Evolutionary conservation across 1,140 invertebrate genomes (phyloP), one percentile per base, ranked within the genome.

Genomic region (Atta texana): DNA sequence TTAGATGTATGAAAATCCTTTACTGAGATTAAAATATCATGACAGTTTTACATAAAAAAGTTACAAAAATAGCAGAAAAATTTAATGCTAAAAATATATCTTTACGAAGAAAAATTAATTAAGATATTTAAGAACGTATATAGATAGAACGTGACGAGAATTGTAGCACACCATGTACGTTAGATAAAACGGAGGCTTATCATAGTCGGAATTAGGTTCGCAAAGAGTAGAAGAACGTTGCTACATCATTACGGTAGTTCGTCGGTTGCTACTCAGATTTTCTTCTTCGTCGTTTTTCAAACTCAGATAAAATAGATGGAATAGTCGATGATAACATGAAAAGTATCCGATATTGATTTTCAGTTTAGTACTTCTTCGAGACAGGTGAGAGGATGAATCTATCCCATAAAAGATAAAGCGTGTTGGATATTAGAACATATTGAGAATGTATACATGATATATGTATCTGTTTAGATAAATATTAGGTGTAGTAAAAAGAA

Each of bases 161-260:
- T 81, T 81, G 34, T 31, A 53, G 64, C 49, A 59, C 78, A 81
- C 66, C 66, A 57, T n/a, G 34, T 81, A 24, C 12, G 21, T 71
- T 16, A 34, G 21, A 49, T 57, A 57, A 68, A 71, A 59, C 53
- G 18, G 14, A 31, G 68, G 71, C 87, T 89, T 90, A 90, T 86
- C 89, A 88, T 90, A 87, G 89, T 91, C 92, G 90, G 91, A 93
- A 93, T 93, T 94, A 93, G 92, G 86, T 90, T 87, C 88, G 84
- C 90, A 91, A 91, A 92, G 82, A 89, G 92, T 92, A 92, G 69
- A 89, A 89, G 84, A 87, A 81, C 77, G 91, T 92, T 89, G 92
- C 89, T 92, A 90, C 89, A 89, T 92, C 90, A 90, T 94, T 92
- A 88, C 86, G 85, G 87, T 34, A 63, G 55, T 80, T 34, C 16